Conservation (phyloP, 30 jellyfish, hydroid and myxozoan species). For the Cassiopea xamachana region DNA sequence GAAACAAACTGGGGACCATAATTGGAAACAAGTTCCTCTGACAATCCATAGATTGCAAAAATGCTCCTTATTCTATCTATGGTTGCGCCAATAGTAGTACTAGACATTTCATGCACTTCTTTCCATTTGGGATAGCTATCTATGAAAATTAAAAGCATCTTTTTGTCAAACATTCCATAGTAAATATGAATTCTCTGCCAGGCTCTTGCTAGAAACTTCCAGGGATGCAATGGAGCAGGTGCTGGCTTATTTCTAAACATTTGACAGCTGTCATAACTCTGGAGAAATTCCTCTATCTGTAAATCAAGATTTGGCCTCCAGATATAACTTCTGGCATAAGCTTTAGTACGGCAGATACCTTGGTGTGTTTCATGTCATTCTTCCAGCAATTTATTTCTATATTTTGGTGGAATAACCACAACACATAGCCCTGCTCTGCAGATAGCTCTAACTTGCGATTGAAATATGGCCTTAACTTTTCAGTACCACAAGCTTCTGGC, state of each 20-base stretch:
- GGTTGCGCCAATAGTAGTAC: constrained; percentile 64
- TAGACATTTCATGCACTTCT: constrained; percentile 41
- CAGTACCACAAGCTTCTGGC: constrained; percentile 44
- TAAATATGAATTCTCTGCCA: constrained; percentile 49
- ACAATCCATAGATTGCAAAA: constrained; percentile 52
- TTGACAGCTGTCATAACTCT: constrained; percentile 37
- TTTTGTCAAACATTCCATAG: constrained; percentile 29
- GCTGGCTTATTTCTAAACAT: constrained; percentile 23
- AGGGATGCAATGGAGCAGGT: constrained; percentile 23
- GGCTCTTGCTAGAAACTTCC: constrained; percentile 23
- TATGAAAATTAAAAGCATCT: not conserved
- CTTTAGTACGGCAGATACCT: constrained; percentile 46
- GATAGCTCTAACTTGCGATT: constrained; percentile 42
- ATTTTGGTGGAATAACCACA: constrained; percentile 55
- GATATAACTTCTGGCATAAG: constrained; percentile 52
- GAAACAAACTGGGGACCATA: constrained; percentile 48
- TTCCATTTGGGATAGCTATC: constrained; percentile 50
- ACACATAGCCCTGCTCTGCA: constrained; percentile 1
- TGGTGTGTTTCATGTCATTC: constrained; percentile 45
- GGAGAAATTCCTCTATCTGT: constrained; percentile 18
- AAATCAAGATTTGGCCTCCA: not conserved
- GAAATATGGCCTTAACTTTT: constrained; percentile 46
- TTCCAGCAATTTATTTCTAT: constrained; percentile 24
- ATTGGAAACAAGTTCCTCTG: constrained; percentile 58
- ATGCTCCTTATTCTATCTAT: constrained; percentile 39